Base-by-base conservation (phyloP, 2,113 vertebrate genomes). In the Paratilapia polleni region DNA sequence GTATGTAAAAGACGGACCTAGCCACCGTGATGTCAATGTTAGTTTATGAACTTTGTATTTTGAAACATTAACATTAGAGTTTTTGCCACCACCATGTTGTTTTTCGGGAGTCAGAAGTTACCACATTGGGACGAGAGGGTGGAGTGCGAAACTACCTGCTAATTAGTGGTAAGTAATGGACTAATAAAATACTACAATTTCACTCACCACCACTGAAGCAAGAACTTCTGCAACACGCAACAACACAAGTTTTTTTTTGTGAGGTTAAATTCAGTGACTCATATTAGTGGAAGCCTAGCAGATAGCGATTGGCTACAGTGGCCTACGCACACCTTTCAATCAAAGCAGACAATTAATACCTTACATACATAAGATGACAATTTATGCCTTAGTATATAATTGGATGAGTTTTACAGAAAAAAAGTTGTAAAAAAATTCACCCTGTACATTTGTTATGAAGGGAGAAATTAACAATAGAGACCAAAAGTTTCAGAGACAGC, bases 21-120 rank as follows among this genome's bases (percentile, higher is more conserved):
- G 28, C 28, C 28, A 31, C 28, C 28, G 4, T 31, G 28, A 31
- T 31, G 28, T 31, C 28, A 31, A n/a, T 31, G 28, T 31, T 31
- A 4, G 38, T 41, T 41, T 41, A 41, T 9, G 38, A 2, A 41
- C 38, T 10, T 66, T 66, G n/a, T n/a, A 66, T 66, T 66, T 66
- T 66, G 63, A 10, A 66, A 14, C n/a, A 15, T 66, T 17, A 43
- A 17, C 0, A 0, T 64, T 64, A 24, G 24, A 4, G 24, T 43
- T 43, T 68, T 0, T 22, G 15, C 26, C 26, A 13, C 6, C 38
- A 66, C 14, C n/a, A 17, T 43, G 63, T 24, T 43, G 36, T 9
- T 5, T 10, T 43, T 66, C 24, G 15, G 63, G 7, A 43, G 63
- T 43, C 38, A 24, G 38, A 66, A 66, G 63, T 43, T 0, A 41